Evolutionary conservation across 2,113 vertebrate genomes (phyloP).

Genomic region (Phyllostomus hastatus): DNA sequence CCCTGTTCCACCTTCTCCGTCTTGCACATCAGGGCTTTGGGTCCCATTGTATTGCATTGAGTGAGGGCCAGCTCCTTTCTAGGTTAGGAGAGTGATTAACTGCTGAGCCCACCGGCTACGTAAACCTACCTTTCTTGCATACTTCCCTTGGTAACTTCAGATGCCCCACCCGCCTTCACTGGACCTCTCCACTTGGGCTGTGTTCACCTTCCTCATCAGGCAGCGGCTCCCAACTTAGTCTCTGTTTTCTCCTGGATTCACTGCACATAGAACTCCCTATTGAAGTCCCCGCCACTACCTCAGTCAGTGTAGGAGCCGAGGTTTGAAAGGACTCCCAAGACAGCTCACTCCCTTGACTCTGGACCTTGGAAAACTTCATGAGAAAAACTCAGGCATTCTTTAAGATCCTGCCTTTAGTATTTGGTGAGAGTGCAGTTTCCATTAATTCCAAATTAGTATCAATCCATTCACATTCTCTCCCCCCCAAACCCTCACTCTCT

Average conservation of each 20-base stretch:
- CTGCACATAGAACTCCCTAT: not conserved
- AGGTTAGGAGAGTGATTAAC: not conserved
- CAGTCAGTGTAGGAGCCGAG: not conserved
- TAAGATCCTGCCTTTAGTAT: not conserved
- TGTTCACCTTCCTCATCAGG: not conserved
- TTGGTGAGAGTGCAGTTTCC: not conserved
- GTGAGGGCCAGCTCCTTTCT: not conserved
- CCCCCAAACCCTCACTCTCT: not conserved
- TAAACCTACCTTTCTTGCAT: not conserved
- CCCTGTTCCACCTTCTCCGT: not conserved
- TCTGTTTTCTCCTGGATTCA: not conserved
- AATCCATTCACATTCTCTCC: not conserved
- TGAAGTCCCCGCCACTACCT: not conserved
- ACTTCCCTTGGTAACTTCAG: not conserved
- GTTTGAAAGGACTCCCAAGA: not conserved
- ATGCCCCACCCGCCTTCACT: not conserved
- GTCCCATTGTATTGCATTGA: not conserved
- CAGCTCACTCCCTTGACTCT: not conserved
- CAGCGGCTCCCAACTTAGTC: not conserved
- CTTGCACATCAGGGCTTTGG: not conserved
- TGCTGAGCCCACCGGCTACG: not conserved
- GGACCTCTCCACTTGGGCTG: not conserved
- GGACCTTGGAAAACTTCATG: not conserved
- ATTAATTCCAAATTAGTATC: not conserved
- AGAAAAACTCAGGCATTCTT: not conserved